These are phyloP conservation scores for Sciurus carolinensis DNA, from an alignment of 2,797 vertebrate genomes.

Conservation along the genomic window DNA sequence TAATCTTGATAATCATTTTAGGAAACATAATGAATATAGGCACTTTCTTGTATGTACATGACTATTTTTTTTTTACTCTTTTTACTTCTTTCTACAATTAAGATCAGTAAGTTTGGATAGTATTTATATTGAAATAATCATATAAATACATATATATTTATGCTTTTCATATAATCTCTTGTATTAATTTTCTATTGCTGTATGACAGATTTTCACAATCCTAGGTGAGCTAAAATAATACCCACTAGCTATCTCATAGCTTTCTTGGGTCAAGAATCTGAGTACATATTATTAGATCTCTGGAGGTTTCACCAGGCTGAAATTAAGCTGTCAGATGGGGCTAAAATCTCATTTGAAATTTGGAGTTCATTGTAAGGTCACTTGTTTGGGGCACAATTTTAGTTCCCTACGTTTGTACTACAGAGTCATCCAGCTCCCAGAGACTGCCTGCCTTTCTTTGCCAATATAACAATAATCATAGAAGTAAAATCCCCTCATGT, in stretches of 20 bases:
- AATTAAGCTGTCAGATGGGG: background rate
- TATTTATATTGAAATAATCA: slow-evolving; percentile 35
- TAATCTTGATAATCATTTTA: slow-evolving; percentile 61
- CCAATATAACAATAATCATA: background rate
- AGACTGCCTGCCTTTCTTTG: background rate
- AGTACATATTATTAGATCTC: background rate
- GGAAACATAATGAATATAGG: background rate
- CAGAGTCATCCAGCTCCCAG: background rate
- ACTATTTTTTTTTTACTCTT: background rate
- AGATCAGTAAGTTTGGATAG: slow-evolving; percentile 19
- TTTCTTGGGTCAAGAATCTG: background rate
- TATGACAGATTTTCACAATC: background rate
- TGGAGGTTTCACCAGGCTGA: background rate
- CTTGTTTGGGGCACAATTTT: background rate
- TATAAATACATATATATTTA: background rate
- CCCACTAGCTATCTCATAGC: background rate
- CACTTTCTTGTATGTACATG: background rate
- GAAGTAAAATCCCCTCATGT: background rate
- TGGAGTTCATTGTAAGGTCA: background rate
- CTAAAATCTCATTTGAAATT: background rate
- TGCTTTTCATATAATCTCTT: background rate
- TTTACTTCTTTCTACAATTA: slow-evolving; percentile 2
- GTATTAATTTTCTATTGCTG: background rate
- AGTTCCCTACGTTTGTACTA: background rate
- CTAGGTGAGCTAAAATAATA: background rate